Percentiles rank a stretch among this genome's conserved stretches.
Conservation (phyloP, 2,113 vertebrate genomes). For the Pelobates fuscus region DNA sequence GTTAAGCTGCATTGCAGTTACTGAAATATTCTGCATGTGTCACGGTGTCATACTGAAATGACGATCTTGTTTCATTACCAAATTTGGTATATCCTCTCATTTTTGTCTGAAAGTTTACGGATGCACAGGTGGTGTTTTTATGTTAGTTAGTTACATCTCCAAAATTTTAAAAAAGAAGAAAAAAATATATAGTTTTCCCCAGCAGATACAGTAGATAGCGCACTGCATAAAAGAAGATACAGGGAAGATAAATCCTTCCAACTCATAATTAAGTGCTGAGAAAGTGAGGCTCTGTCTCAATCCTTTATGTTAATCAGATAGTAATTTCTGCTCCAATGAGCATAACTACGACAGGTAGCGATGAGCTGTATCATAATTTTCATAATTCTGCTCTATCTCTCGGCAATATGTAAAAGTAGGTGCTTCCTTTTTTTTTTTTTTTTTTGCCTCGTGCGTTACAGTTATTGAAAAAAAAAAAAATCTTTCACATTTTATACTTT, state of each 20-base stretch:
- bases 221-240: slow-evolving; percentile 37
- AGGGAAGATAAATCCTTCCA: slow-evolving; percentile 41
- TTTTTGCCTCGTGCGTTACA: neutral
- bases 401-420: slow-evolving; percentile 25
- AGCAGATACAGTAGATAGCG: slow-evolving; percentile 1
- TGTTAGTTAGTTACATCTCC: slow-evolving; percentile 20
- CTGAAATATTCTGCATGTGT: slow-evolving; percentile 3
- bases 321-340: slow-evolving; percentile 42
- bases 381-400: slow-evolving; percentile 35
- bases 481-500: too few relatives aligned
- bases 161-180: slow-evolving; percentile 25
- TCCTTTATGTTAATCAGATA: slow-evolving; percentile 48
- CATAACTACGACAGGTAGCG: slow-evolving; percentile 46
- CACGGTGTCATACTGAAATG: slow-evolving; percentile 10
- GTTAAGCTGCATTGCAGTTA: neutral
- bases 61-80: too few relatives aligned
- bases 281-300: slow-evolving; percentile 41
- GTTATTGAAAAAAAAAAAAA: too few relatives aligned
- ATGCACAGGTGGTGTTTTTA: slow-evolving; percentile 38
- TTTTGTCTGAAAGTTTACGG: slow-evolving; percentile 25
- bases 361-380: slow-evolving; percentile 41
- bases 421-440: neutral
- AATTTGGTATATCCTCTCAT: slow-evolving; percentile 27
- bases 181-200: slow-evolving; percentile 28
- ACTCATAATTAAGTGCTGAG: slow-evolving; percentile 43